Evolutionary conservation across 2,888 invertebrate species (phyloP), one percentile per base, ranked within the genome.

Genomic region (Osedax frankpressi): DNA sequence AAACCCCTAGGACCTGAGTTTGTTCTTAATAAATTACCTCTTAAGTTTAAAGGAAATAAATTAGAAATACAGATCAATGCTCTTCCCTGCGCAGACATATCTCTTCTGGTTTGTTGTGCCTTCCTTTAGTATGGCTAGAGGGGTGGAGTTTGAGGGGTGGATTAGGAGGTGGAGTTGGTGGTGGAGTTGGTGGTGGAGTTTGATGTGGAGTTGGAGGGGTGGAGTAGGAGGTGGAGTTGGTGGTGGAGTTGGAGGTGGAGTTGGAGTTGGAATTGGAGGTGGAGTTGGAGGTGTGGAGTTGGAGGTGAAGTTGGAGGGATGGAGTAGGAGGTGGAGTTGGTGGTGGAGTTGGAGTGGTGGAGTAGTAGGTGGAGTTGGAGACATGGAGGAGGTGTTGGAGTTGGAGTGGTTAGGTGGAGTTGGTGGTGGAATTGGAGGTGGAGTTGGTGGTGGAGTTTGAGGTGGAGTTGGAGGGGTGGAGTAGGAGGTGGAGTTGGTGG

Each of bases 341-440:
- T 26, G 30, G 27, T 19, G 29, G 27, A 63, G 30, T 69, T 30
- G 44, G 62, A 44, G 68, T 60, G 75, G 68, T 30, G 30, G 69
- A 72, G 68, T 71, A 73, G 68, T 71, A 74, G 70, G 67, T 44
- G 71, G 68, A 30, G 59, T 67, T 30, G 29, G 30, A 25, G 69
- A 28, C 14, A 60, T n/a, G 60, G 71, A 73, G 70, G 27, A 62
- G 30, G 28, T 3, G 25, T 28, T 63, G 68, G 72, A 67, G 67
- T 30, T 62, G 71, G 44, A 72, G 30, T 30, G 70, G 69, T 30
- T 25, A 30, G 73, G 68, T 72, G 28, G 68, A 30, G 74, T 71
- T 74, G 65, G 74, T 63, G 68, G 68, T 74, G 71, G 67, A 68
- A 74, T 62, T 29, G 75, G 60, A 70, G 69, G 69, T 74, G 74